Conservation (phyloP, 2,797 vertebrate species). For the Eleutherodactylus coqui region DNA sequence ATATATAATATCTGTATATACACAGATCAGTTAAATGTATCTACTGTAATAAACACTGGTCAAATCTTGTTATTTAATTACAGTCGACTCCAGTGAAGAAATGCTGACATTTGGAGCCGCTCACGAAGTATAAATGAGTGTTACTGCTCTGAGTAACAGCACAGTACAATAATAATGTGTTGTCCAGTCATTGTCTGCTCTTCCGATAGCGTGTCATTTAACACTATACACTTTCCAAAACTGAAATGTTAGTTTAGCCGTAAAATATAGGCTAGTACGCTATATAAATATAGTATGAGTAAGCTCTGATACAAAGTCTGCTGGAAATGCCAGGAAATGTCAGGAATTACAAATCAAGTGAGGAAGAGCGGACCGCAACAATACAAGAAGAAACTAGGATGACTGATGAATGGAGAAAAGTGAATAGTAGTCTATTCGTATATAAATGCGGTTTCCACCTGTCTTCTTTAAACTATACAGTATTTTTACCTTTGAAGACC, state of each 20-base stretch:
- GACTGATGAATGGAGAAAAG: too few relatives aligned
- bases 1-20: too few relatives aligned
- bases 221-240: not conserved
- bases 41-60: too few relatives aligned
- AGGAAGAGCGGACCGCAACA: too few relatives aligned
- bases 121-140: not conserved
- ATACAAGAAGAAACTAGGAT: too few relatives aligned
- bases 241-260: not conserved
- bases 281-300: constrained; percentile 2
- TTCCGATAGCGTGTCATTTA: not conserved
- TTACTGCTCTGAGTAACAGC: not conserved
- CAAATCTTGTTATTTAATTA: too few relatives aligned
- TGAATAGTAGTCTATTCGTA: too few relatives aligned
- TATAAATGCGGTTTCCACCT: too few relatives aligned
- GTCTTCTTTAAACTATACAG: too few relatives aligned
- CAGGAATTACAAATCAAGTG: constrained; percentile 6
- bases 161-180: not conserved
- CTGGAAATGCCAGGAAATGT: constrained; percentile 10
- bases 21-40: too few relatives aligned
- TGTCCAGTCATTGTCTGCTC: not conserved
- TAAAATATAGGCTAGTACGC: not conserved
- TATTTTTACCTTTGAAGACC: too few relatives aligned
- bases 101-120: not conserved
- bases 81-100: too few relatives aligned
- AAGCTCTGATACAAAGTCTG: constrained; percentile 27